Evolutionary conservation across 2,113 vertebrate species (phyloP).

Genomic region (Mastomys natalensis): DNA sequence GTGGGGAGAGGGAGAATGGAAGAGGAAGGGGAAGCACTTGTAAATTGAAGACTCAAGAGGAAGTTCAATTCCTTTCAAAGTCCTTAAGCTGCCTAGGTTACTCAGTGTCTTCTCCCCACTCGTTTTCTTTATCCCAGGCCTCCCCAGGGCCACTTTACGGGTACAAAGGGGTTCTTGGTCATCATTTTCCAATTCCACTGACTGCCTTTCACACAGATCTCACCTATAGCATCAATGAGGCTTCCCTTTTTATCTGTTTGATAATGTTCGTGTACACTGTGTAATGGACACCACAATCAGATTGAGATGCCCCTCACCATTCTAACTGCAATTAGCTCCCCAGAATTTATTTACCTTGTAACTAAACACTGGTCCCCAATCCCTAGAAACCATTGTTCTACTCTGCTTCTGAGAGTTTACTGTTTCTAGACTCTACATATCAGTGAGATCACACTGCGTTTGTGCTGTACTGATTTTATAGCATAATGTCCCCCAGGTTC

Average conservation of each 20-base stretch:
- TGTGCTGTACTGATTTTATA: background rate
- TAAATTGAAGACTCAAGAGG: background rate
- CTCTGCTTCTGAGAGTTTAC: background rate
- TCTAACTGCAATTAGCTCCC: no score
- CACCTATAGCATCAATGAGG: background rate
- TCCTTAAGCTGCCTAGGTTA: background rate
- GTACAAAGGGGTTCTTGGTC: accelerated
- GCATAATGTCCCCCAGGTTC: background rate
- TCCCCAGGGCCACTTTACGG: background rate
- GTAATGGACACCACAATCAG: background rate
- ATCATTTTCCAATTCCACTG: background rate
- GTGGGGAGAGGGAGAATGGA: background rate
- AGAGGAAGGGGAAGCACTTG: background rate
- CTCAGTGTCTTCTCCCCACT: background rate
- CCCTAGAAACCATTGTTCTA: background rate
- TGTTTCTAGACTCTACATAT: background rate
- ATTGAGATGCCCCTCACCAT: background rate
- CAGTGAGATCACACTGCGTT: background rate
- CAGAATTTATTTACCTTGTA: background rate
- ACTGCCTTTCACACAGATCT: background rate
- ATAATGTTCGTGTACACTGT: background rate
- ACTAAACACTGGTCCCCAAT: no score
- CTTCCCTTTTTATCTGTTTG: background rate
- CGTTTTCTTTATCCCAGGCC: background rate
- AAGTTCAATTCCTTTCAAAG: background rate